Evolutionary conservation across 2,797 vertebrate species (phyloP), one percentile per base, ranked within the genome.

Genomic region (Alcedo quadribrachys): DNA sequence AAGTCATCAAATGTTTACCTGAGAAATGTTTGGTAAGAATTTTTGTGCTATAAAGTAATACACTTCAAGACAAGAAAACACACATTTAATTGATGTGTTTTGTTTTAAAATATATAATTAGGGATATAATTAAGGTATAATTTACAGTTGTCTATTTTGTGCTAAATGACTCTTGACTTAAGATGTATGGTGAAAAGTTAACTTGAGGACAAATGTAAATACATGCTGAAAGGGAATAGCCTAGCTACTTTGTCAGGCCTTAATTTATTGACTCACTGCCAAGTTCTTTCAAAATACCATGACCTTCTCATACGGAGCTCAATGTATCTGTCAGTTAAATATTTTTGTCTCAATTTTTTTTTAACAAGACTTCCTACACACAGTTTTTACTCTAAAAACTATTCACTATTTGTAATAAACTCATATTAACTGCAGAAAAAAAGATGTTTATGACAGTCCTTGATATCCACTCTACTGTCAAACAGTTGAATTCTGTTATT

Each of bases 141-240:
- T 79, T 87, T 81, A 27, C 68, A 75, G 1, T 85, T 86, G 15
- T n/a, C 21, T 69, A 2, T 69, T 86, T 66, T 80, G 13, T 50
- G 21, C 51, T 77, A 32, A 75, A 71, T 57, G 25, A 17, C 58
- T 71, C 13, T 76, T 88, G 54, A 69, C 21, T 51, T 19, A 48
- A 42, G n/a, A 35, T 50, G 10, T 20, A 5, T 62, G 24, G 28
- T 78, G 33, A 62, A 81, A 91, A 94, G 54, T 32, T 94, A 75
- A 87, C 65, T 74, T 94, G 85, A 92, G 92, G 73, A 91, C 90
- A 94, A 61, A 63, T 87, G 60, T 75, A 87, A 87, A 93, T 85
- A 76, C 19, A 45, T 85, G 46, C 54, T 45, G 24, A 66, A 74
- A 53, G 65, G 30, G 19, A 85, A 62, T 61, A 73, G 69, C 30